Conservation (phyloP, 2,113 vertebrate species). For the Psammodynastes pulverulentus region DNA sequence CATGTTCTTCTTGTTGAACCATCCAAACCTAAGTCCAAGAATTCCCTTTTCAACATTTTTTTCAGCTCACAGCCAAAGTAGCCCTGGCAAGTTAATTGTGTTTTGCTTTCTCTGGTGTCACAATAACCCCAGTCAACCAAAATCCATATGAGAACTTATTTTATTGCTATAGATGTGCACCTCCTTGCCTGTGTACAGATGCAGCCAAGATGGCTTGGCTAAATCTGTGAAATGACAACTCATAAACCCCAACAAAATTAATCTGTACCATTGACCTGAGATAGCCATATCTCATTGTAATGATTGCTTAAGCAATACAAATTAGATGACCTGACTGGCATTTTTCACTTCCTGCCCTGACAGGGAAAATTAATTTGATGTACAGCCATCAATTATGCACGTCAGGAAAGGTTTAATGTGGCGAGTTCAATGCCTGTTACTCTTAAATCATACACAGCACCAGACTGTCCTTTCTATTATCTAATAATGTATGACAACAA, state of each 20-base stretch:
- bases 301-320: neutral
- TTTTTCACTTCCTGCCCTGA: conserved; percentile 2
- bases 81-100: neutral
- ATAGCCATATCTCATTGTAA: conserved; percentile 2
- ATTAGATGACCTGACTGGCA: neutral
- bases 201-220: neutral
- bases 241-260: neutral
- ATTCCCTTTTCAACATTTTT: neutral
- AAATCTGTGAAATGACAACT: neutral
- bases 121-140: neutral
- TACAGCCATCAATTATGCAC: conserved; percentile 6
- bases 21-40: neutral
- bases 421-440: neutral
- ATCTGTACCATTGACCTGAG: neutral
- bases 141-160: neutral
- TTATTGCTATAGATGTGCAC: neutral
- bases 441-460: neutral
- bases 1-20: neutral
- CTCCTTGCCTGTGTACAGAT: neutral
- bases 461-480: neutral
- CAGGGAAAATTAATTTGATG: conserved; percentile 16
- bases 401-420: neutral
- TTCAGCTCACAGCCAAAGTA: neutral
- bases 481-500: conserved; percentile 7
- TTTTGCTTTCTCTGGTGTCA: neutral